Evolutionary conservation across 2,888 invertebrate species (phyloP).

Genomic region (Metopia argyrocephala): DNA sequence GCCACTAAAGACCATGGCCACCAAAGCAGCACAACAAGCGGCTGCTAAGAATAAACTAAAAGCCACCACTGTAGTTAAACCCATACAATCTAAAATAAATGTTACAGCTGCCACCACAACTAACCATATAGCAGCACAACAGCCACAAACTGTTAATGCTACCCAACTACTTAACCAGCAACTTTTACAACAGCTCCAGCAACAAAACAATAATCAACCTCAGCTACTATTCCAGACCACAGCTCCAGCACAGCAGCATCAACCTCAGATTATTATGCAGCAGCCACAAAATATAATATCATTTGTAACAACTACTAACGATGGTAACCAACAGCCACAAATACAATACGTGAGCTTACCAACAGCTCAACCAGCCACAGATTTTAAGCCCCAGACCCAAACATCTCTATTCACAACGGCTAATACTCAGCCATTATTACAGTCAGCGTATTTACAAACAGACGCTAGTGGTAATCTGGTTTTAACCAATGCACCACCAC

Average conservation of each 20-base stretch:
- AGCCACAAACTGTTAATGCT: slow-evolving; percentile 52
- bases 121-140: slow-evolving; percentile 46
- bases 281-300: slow-evolving; percentile 79
- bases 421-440: slow-evolving; percentile 80
- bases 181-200: slow-evolving; percentile 65
- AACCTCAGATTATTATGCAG: slow-evolving; percentile 71
- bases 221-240: slow-evolving; percentile 62
- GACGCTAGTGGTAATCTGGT: slow-evolving; percentile 82
- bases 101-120: slow-evolving; percentile 52
- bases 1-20: slow-evolving; percentile 72
- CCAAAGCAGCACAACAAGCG: slow-evolving; percentile 72
- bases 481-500: slow-evolving; percentile 79
- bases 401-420: slow-evolving; percentile 79
- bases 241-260: slow-evolving; percentile 49
- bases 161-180: slow-evolving; percentile 65
- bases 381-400: slow-evolving; percentile 79
- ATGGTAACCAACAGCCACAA: slow-evolving; percentile 81
- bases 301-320: slow-evolving; percentile 74
- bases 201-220: slow-evolving; percentile 46
- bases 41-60: slow-evolving; percentile 71
- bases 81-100: slow-evolving; percentile 73
- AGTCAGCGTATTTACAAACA: slow-evolving; percentile 81
- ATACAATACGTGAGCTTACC: slow-evolving; percentile 86
- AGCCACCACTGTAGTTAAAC: slow-evolving; percentile 70
- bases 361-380: slow-evolving; percentile 79